Evolutionary conservation across 2,113 vertebrate genomes (phyloP), one percentile per base, ranked within the genome.

Genomic region (Brachypodius melanocephalos): DNA sequence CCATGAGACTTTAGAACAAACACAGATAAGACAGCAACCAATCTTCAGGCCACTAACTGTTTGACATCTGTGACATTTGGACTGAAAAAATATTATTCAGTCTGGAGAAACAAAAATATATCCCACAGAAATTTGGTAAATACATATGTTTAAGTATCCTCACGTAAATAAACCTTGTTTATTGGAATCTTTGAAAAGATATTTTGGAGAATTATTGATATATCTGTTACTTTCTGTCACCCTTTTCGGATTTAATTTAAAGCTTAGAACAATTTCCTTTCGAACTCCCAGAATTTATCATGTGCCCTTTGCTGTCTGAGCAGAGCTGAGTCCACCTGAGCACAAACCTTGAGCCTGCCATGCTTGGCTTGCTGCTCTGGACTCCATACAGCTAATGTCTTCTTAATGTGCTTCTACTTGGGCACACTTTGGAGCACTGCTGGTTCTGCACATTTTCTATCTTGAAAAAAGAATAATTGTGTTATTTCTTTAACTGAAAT

Each of bases 351-450:
- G 78, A 83, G 42, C 38, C 58, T 5, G 3, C 63, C 63, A 62
- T 54, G 57, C 77, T 85, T 93, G 92, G 68, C 68, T 74, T 57
- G 43, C 0, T 1, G 58, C 57, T 95, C 76, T 90, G 42, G 80
- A 48, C 73, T 94, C 65, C 89, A 71, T 40, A 86, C 57, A 48
- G 76, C 8, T 84, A 76, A 89, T 85, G 73, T 87, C 86, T 86
- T 92, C 89, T 84, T 84, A 81, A 93, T 93, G 66, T 85, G 61
- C 80, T 89, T 95, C 94, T 93, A 92, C 76, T 91, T 84, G 61
- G 52, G 80, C 73, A 93, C 48, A 75, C 55, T 90, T 77, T 49
- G 72, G 77, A 89, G 36, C 52, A 61, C 73, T 84, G 76, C 83
- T 92, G 65, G 19, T 74, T 93, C 68, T 81, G 79, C 46, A 74